Evolutionary conservation across 2,888 invertebrate genomes (phyloP), one percentile per base, ranked within the genome.

Genomic region (Tetropium fuscum): DNA sequence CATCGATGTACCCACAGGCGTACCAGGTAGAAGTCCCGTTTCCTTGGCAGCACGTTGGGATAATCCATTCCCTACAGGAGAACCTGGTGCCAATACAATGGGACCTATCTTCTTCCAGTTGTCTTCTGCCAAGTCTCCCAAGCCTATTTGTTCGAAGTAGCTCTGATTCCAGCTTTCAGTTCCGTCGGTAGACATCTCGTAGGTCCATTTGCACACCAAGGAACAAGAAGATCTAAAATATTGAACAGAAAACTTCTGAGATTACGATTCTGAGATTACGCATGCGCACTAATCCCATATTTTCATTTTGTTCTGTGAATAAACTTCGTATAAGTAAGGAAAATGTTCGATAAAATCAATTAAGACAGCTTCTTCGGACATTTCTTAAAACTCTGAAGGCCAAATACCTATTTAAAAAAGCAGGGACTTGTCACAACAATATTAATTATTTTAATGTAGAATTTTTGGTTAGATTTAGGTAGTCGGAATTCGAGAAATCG

Each of bases 161-260:
- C 87, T 85, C 32, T 81, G 74, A 75, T 88, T 90, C 97, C 97
- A 98, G 5, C 86, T 85, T 34, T 74, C 72, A 53, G 79, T 81
- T 0, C 83, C 86, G 60, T 86, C 84, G 56, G 83, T 83, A 63
- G 86, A 84, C 66, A 90, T 90, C 80, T 90, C 90, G 78, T 91
- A 97, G 67, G 93, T 93, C 97, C 97, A 97, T 82, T 98, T 98
- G 78, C 97, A 97, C 2, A 94, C 93, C 54, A 95, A 84, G 3
- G 96, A 95, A 80, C 97, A 98, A 8, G 95, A 81, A 0, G 97
- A 98, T 75, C 97, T 90, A 64, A 54, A 78, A n/a, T n/a, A n/a
- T n/a, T n/a, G n/a, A n/a, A n/a, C n/a, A n/a, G n/a, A n/a, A n/a
- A n/a, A n/a, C n/a, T n/a, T n/a, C n/a, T n/a, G n/a, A n/a, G n/a